A percentile compares a stretch with the other conserved stretches of the same genome.
Evolutionary conservation across 1,140 invertebrate species (phyloP).

Genomic region (Bombus turneri): DNA sequence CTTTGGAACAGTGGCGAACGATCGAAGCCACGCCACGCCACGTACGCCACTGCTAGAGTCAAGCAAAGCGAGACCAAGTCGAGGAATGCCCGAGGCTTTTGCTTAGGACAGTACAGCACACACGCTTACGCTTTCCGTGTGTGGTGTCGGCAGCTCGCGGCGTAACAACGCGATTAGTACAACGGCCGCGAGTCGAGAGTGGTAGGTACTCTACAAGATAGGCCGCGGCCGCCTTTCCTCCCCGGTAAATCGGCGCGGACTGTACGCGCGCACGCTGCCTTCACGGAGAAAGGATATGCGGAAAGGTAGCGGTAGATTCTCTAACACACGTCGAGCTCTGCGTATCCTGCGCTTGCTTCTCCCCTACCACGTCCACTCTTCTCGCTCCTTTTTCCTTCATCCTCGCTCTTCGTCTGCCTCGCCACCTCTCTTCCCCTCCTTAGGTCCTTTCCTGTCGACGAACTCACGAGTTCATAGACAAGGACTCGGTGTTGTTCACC

Average conservation of each 20-base stretch:
- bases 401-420: not conserved
- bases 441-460: slow-evolving; percentile 38
- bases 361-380: not conserved
- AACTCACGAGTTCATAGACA: slow-evolving; percentile 63
- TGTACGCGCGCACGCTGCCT: slow-evolving; percentile 39
- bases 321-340: slow-evolving; percentile 3
- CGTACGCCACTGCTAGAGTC: not conserved
- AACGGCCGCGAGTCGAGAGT: slow-evolving; percentile 40
- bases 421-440: not conserved
- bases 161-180: slow-evolving; percentile 66
- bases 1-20: not conserved
- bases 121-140: slow-evolving; percentile 3
- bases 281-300: slow-evolving; percentile 63
- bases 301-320: slow-evolving; percentile 65
- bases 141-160: slow-evolving; percentile 14
- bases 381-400: slow-evolving; percentile 11
- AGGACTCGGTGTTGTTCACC: slow-evolving; percentile 62
- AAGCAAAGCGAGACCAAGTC: slow-evolving; percentile 12
- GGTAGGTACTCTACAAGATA: slow-evolving; percentile 33
- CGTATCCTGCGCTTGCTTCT: slow-evolving; percentile 24
- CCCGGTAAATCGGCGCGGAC: slow-evolving; percentile 60
- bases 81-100: slow-evolving; percentile 50
- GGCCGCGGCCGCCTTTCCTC: slow-evolving; percentile 42
- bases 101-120: slow-evolving; percentile 49
- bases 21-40: slow-evolving; percentile 30